phyloP scores from a whole-genome alignment of 2,888 invertebrate genomes.

The Anarsia innoxiella region DNA sequence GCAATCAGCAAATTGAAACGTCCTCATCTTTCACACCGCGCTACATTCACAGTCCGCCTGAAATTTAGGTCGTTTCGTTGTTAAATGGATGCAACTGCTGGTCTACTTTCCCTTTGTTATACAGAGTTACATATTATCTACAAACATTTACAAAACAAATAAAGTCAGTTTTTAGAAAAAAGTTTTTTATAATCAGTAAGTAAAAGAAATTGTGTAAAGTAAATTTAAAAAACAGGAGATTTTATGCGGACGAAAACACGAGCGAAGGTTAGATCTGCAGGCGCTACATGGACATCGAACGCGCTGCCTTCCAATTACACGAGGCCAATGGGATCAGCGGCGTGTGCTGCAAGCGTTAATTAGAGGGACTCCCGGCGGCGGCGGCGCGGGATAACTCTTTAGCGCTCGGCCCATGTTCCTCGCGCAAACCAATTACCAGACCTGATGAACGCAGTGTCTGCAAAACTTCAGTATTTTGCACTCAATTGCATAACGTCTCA shows the following conservation, averaged over 20 bases:
- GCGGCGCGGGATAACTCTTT: conserved; percentile 32
- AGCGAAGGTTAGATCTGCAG: conserved; percentile 22
- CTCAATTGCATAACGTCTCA: conserved; percentile 54
- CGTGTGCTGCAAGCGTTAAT: conserved; percentile 47
- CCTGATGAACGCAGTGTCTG: conserved; percentile 56
- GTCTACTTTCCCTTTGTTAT: no score
- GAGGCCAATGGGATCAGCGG: conserved; percentile 27
- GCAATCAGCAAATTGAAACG: conserved; percentile 40
- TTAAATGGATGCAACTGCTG: conserved; percentile 32
- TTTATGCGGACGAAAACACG: conserved; percentile 11
- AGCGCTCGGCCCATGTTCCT: conserved; percentile 35
- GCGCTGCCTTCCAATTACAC: conserved; percentile 48
- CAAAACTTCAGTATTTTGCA: conserved; percentile 44
- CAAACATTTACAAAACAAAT: no score
- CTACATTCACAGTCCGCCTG: conserved; percentile 28
- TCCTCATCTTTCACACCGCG: conserved; percentile 44
- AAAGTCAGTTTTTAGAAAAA: no score
- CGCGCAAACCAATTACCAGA: conserved; percentile 64
- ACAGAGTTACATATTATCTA: no score
- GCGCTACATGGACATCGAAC: conserved; percentile 32
- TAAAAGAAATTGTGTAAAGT: no score
- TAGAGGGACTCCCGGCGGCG: conserved; percentile 49
- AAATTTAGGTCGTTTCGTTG: conserved; percentile 45
- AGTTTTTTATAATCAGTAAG: no score
- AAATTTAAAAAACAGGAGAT: no score